These are phyloP conservation scores for Julus scanicus DNA, from an alignment of 2,888 invertebrate genomes.

Conservation along the genomic window DNA sequence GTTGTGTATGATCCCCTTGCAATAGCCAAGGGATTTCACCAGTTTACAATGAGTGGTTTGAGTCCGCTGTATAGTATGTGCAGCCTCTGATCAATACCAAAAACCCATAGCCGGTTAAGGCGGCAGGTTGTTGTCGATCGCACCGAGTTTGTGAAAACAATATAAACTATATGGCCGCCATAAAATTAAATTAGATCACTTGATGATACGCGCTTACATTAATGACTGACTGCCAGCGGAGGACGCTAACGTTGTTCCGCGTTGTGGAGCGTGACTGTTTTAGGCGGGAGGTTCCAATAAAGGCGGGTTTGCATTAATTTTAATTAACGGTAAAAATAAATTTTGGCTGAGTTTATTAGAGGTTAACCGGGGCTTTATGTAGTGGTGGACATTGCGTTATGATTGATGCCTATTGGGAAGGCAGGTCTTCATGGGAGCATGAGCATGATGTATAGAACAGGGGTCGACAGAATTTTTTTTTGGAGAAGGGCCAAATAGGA, in stretches of 20 bases:
- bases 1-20: no score
- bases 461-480: no score
- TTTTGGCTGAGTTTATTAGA: not conserved
- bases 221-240: not conserved
- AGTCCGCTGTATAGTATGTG: no score
- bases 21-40: not conserved
- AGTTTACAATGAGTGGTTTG: not conserved
- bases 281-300: not conserved
- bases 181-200: constrained; percentile 31
- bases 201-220: constrained; percentile 28
- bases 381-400: not conserved
- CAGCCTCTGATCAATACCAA: not conserved
- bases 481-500: no score
- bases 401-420: not conserved
- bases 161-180: constrained; percentile 18
- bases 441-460: no score
- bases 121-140: not conserved
- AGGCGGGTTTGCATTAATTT: not conserved
- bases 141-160: constrained; percentile 17
- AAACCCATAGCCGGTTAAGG: not conserved
- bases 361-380: not conserved
- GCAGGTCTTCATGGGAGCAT: not conserved
- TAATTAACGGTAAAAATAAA: not conserved
- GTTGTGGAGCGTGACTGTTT: not conserved
- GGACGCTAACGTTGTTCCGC: no score